Base-by-base conservation (phyloP, 2,888 invertebrate species). In the Acrobasis consociella region DNA sequence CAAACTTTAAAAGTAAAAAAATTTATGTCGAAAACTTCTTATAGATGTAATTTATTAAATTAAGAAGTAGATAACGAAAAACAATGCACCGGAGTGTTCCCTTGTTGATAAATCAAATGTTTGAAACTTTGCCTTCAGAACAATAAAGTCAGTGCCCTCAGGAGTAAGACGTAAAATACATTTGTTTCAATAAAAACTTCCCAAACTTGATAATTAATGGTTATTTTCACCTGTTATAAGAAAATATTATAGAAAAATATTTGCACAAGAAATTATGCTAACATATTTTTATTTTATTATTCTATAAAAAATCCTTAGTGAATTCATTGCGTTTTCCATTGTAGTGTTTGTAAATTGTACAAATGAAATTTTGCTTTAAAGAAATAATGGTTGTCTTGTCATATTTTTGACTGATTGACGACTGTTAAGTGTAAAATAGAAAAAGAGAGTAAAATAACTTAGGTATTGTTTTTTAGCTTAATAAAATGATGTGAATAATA, bases 91-190 rank as follows among this genome's bases (percentile, higher is more conserved):
- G 11, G 13, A 13, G 46, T 7, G n/a, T 15, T 55, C 17, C 56
- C 16, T 39, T 37, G 17, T 17, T 39, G 10, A 56, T 56, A 59
- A 59, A 59, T 31, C 37, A 59, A 58, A 49, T 39, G 31, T 15
- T 46, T 16, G 16, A 58, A 42, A 58, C 56, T 46, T 58, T 49
- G 49, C 15, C 17, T 31, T 7, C 16, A 5, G 31, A 50, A 17
- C 13, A 49, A 31, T 13, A 11, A 38, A 59, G 59, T 59, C 59
- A 59, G 49, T 49, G 59, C 59, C 59, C 59, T 59, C 16, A 11
- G 15, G 15, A 22, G 22, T 49, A 49, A 59, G 59, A 15, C 49
- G 49, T 37, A 31, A 49, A 49, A 37, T 22, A 50, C 37, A 49
- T 58, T 58, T 59, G 49, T 46, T 55, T 17, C 15, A 15, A 37